Conservation (phyloP, 2,113 vertebrate genomes). For the Anser brachyrhynchus region DNA sequence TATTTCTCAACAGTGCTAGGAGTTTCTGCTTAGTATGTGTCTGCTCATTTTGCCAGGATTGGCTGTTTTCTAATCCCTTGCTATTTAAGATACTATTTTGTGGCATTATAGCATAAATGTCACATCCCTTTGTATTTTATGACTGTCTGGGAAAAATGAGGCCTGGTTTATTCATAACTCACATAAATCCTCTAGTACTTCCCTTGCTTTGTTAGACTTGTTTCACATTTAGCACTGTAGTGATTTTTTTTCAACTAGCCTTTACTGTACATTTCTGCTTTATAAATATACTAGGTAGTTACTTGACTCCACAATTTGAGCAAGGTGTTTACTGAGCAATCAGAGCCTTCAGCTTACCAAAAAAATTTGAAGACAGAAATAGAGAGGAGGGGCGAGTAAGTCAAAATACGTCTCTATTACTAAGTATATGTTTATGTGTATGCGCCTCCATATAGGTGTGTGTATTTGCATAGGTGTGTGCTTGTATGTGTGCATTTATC, state of each 20-base stretch:
- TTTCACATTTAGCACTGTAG: neutral
- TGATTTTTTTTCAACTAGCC: neutral
- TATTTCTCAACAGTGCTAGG: neutral
- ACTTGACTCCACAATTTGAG: neutral
- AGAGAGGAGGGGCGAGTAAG: neutral
- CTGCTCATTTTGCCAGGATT: neutral
- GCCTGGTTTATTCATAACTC: neutral
- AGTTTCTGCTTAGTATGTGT: neutral
- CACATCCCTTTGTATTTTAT: neutral
- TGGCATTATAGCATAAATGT: neutral
- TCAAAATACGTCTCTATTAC: neutral
- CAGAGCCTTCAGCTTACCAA: neutral
- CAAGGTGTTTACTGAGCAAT: neutral
- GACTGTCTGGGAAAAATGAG: neutral
- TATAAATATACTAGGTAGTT: neutral
- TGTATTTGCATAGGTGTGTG: rapidly evolving
- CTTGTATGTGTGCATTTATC: neutral
- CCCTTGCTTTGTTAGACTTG: neutral
- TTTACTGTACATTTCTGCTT: neutral
- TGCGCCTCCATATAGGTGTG: neutral
- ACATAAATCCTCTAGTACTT: neutral
- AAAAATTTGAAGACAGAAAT: neutral
- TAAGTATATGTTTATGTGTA: neutral
- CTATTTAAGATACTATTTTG: neutral
- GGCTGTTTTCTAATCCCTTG: neutral